Percentiles rank a stretch among this genome's conserved stretches.
Evolutionary conservation across 1,140 invertebrate species (phyloP).

Genomic region (Vanessa tameamea): DNA sequence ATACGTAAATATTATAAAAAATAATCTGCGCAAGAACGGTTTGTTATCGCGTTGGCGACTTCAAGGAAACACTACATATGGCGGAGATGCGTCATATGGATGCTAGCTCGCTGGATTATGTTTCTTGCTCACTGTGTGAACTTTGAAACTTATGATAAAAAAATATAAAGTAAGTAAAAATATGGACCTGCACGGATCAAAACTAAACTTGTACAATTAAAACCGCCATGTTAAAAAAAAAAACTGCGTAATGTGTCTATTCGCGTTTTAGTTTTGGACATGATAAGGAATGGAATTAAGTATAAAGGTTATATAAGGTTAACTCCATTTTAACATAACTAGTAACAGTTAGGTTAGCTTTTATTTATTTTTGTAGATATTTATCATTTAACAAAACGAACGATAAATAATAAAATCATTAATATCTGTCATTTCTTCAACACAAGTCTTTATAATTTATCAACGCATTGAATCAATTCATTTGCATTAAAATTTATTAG

Average conservation of each 20-base stretch:
- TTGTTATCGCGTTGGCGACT: conserved; percentile 50
- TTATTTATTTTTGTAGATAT: background rate
- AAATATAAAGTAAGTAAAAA: background rate
- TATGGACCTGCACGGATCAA: background rate
- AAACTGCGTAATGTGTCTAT: background rate
- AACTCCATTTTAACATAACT: background rate
- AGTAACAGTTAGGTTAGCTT: background rate
- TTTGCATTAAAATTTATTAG: too few species aligned
- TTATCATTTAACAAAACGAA: too few species aligned
- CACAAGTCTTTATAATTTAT: too few species aligned
- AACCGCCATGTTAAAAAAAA: background rate
- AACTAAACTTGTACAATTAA: background rate
- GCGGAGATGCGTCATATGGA: conserved; percentile 59
- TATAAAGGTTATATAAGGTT: background rate
- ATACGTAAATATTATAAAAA: conserved; percentile 10
- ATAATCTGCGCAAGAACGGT: conserved; percentile 25
- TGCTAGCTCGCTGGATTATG: conserved; percentile 22
- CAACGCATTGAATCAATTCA: too few species aligned
- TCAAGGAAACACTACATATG: conserved; percentile 74
- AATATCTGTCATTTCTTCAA: too few species aligned
- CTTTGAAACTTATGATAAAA: conserved; percentile 12
- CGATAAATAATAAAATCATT: too few species aligned
- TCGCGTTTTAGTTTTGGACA: conserved; percentile 1
- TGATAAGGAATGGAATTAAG: conserved; percentile 4
- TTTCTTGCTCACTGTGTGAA: conserved; percentile 27